phyloP scores from a whole-genome alignment of 2,888 invertebrate species.

The Drosophila atripex region DNA sequence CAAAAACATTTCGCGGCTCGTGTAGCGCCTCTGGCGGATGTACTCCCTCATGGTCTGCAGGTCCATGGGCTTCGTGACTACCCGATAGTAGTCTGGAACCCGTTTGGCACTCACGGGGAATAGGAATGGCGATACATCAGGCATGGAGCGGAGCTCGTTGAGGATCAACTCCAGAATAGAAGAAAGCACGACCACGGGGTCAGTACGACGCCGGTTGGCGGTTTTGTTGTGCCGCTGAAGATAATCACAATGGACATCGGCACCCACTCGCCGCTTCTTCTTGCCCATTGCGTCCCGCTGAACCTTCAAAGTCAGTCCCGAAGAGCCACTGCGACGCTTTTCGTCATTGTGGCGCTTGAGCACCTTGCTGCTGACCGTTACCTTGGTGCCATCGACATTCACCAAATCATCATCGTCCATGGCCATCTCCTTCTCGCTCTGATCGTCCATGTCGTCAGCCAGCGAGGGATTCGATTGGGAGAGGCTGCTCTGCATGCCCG shows the following conservation, averaged over 20 bases:
- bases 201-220: conserved; percentile 95
- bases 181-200: conserved; percentile 97
- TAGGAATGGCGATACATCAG: conserved; percentile 96
- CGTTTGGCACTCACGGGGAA: conserved; percentile 96
- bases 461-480: conserved; percentile 88
- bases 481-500: conserved; percentile 86
- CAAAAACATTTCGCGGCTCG: conserved; percentile 97
- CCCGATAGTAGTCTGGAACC: conserved; percentile 97
- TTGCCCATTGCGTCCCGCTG: conserved; percentile 89
- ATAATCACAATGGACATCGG: conserved; percentile 93
- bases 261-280: conserved; percentile 88
- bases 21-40: conserved; percentile 94
- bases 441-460: conserved; percentile 94
- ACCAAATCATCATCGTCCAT: conserved; percentile 94
- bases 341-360: conserved; percentile 91
- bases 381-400: conserved; percentile 97
- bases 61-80: conserved; percentile 97
- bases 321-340: conserved; percentile 87
- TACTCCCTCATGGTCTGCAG: conserved; percentile 97
- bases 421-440: conserved; percentile 88
- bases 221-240: conserved; percentile 92
- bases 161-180: conserved; percentile 95
- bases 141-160: conserved; percentile 95
- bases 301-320: conserved; percentile 88
- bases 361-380: conserved; percentile 94